These are phyloP conservation scores for Chorisops tibialis DNA, from an alignment of 2,888 invertebrate species.

Conservation along the genomic window DNA sequence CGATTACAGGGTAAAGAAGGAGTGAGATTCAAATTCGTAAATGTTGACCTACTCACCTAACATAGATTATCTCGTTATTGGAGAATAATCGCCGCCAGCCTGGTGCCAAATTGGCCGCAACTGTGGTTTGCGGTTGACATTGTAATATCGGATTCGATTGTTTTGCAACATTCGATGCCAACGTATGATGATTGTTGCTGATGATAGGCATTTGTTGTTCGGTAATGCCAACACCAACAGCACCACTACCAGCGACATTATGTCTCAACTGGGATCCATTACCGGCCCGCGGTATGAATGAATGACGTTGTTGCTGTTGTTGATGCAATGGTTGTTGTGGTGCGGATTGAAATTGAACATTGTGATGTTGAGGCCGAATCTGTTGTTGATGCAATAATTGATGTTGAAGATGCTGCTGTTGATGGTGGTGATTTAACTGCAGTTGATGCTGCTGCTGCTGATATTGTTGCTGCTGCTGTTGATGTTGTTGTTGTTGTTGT, in stretches of 20 bases:
- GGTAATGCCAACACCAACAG: conserved; percentile 10
- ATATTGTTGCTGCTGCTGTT: background rate
- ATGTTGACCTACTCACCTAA: conserved; percentile 59
- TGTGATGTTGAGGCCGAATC: conserved; percentile 29
- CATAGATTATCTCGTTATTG: conserved; percentile 71
- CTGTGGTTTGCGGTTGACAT: conserved; percentile 23
- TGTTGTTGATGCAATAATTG: conserved; percentile 38
- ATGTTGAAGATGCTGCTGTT: conserved; percentile 28
- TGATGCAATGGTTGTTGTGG: conserved; percentile 29
- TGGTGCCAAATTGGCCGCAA: conserved; percentile 60
- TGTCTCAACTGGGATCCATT: conserved; percentile 26
- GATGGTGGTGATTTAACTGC: conserved; percentile 39
- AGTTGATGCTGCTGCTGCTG: conserved; percentile 26
- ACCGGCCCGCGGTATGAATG: conserved; percentile 45
- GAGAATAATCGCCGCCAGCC: conserved; percentile 74
- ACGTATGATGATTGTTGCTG: conserved; percentile 38
- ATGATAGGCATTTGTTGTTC: conserved; percentile 19
- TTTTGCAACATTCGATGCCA: conserved; percentile 37
- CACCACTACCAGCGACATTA: background rate
- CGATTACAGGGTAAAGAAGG: no score
- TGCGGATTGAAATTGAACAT: conserved; percentile 22
- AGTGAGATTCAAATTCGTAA: no score
- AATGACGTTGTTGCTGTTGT: conserved; percentile 39
- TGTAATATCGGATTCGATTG: conserved; percentile 8
- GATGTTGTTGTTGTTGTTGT: conserved; percentile 15